Evolutionary conservation across 2,888 invertebrate species (phyloP), one percentile per base, ranked within the genome.

Genomic region (Abscondita cerata): DNA sequence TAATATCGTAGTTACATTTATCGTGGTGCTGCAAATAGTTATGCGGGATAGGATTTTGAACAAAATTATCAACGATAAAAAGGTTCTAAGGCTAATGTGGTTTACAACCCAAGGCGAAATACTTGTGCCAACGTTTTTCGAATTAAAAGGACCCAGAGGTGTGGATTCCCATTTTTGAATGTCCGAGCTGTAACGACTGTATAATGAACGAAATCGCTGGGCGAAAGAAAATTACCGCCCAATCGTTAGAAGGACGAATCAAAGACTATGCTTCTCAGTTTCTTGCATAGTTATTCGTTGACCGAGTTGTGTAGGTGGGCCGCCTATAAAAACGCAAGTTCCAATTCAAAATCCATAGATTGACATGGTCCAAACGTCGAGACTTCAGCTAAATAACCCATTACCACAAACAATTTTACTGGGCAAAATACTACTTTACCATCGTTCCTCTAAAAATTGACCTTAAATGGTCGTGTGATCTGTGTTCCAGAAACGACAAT

Each of bases 81-180:
- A 0, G 97, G 96, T 66, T 89, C 86, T 41, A 99, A 82, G 0
- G 99, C 98, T 52, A 96, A 95, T 78, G 96, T 88, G 0, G 98
- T n/a, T 92, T 0, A 99, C 95, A 8, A 99, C 83, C 99, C 99
- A 99, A 0, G 99, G 98, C 0, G 98, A 96, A 66, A 99, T 94
- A 1, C 90, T 88, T 0, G 99, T 99, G 13, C 96, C 98, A 56
- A 99, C 83, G 83, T 94, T 98, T 81, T 99, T 99, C 0, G 94
- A 90, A 0, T 96, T 91, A 80, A 99, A 99, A 1, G 99, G 99
- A 0, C 99, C 99, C 25, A 99, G 83, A 0, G 99, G 99, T 0
- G 97, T 87, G 79, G 99, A 99, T 81, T 99, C 99, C 98, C 98
- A 99, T 78, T 96, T 96, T 80, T 99, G 99, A 71, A 99, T 95